These are phyloP conservation scores for Sprattus sprattus DNA, from an alignment of 2,113 vertebrate species.

Conservation along the genomic window DNA sequence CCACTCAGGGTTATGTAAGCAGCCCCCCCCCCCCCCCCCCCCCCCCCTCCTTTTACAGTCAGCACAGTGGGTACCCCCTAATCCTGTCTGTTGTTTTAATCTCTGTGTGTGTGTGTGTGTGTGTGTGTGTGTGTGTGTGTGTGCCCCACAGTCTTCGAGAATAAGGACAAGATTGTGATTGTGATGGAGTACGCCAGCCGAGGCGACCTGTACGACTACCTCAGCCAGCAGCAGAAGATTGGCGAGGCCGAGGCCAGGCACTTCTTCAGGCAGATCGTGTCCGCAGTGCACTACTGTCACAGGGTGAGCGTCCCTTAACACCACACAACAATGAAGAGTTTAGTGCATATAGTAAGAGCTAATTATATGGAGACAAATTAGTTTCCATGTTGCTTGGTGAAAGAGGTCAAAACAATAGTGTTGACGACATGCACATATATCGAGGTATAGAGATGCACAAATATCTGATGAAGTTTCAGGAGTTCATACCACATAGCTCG, in stretches of 20 bases:
- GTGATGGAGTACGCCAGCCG: slow-evolving; percentile 96
- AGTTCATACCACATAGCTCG: too few relatives aligned
- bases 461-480: too few relatives aligned
- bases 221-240: slow-evolving; percentile 81
- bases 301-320: slow-evolving; percentile 66
- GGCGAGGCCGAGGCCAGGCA: slow-evolving; percentile 81
- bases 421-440: neutral
- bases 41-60: slow-evolving; percentile 23
- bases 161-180: slow-evolving; percentile 95
- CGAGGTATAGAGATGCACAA: neutral
- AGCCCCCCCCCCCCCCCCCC: neutral
- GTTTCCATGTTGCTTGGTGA: neutral
- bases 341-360: neutral
- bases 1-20: slow-evolving; percentile 54
- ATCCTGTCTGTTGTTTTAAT: neutral
- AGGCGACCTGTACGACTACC: slow-evolving; percentile 92
- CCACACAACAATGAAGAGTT: neutral
- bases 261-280: slow-evolving; percentile 94
- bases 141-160: slow-evolving; percentile 86
- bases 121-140: slow-evolving; percentile 37
- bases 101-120: neutral
- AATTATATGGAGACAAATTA: neutral
- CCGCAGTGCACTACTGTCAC: slow-evolving; percentile 91
- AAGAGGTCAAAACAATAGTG: neutral
- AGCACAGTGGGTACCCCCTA: slow-evolving; percentile 7